Base-by-base conservation (phyloP, 1,140 invertebrate species). In the Campodea augens region DNA sequence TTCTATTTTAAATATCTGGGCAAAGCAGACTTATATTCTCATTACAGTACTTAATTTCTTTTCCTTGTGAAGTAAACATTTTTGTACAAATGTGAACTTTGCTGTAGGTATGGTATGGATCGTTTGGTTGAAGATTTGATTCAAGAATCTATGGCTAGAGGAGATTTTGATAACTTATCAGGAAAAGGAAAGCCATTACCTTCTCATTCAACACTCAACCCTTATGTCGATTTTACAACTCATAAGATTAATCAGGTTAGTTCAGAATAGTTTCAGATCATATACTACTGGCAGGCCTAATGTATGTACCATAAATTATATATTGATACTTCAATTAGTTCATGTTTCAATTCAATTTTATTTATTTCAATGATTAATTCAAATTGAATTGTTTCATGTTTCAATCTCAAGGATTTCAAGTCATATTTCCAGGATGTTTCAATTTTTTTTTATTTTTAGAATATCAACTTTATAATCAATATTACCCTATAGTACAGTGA, bases 91-190 rank as follows among this genome's bases (percentile, higher is more conserved):
- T 38, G 4, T 40, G 41, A 49, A 24, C 47, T 49, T 23, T 19
- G 13, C 41, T 49, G 12, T 46, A 55, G 57, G 2, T 84, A 81
- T 59, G 81, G 82, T 0, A 78, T 88, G 56, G 85, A 90, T 50
- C 71, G 86, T 42, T 63, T 90, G 1, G 86, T 89, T 3, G 86
- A 91, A 62, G 86, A 90, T 68, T 65, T 89, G 40, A 90, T 90
- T 46, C 82, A 87, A 54, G 83, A 89, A 56, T 77, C 85, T 1
- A 90, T 91, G 73, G 77, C 75, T 5, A 77, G 76, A 60, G 87
- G 86, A 0, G 82, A 91, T 55, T 91, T 91, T 61, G 75, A 75
- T 50, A 85, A 90, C 62, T 59, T 91, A 7, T 67, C 71, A 39
- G 82, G 83, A 2, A 68, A 66, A 46, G 87, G 86, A 25, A 88